Percentiles rank a stretch among this genome's conserved stretches.
These are phyloP conservation scores for Hylyphantes graminicola DNA, from an alignment of 1,140 invertebrate species.

Conservation along the genomic window DNA sequence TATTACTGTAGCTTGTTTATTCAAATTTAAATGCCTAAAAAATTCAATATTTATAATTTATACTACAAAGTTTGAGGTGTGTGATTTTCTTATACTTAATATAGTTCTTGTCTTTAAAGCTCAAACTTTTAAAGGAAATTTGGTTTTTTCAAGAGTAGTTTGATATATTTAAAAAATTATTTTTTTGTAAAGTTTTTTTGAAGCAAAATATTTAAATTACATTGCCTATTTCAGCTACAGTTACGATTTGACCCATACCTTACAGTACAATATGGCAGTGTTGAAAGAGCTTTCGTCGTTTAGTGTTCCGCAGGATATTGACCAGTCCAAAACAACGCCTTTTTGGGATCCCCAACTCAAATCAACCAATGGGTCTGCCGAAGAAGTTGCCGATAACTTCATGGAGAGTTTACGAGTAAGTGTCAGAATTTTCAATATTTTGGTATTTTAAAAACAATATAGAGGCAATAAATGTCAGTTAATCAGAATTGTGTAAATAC, in stretches of 20 bases:
- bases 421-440: background rate
- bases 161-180: background rate
- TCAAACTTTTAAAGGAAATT: no score
- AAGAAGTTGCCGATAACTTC: slow-evolving; percentile 60
- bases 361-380: slow-evolving; percentile 24
- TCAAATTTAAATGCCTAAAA: no score
- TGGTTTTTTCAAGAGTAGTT: no score
- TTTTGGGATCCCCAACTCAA: slow-evolving; percentile 56
- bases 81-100: no score
- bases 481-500: no score
- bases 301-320: slow-evolving; percentile 34
- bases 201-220: background rate
- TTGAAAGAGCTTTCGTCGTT: slow-evolving; percentile 64
- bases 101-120: no score
- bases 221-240: slow-evolving; percentile 78
- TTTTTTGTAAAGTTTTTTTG: background rate
- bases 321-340: slow-evolving; percentile 44
- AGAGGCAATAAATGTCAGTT: no score
- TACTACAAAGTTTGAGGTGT: no score
- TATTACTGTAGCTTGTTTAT: no score
- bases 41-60: no score
- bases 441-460: no score
- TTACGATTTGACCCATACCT: slow-evolving; percentile 94
- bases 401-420: slow-evolving; percentile 53
- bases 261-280: slow-evolving; percentile 91